Percentiles rank a stretch among this genome's conserved stretches.
These are phyloP conservation scores for Notocelia uddmanniana DNA, from an alignment of 2,888 invertebrate genomes.

Conservation along the genomic window DNA sequence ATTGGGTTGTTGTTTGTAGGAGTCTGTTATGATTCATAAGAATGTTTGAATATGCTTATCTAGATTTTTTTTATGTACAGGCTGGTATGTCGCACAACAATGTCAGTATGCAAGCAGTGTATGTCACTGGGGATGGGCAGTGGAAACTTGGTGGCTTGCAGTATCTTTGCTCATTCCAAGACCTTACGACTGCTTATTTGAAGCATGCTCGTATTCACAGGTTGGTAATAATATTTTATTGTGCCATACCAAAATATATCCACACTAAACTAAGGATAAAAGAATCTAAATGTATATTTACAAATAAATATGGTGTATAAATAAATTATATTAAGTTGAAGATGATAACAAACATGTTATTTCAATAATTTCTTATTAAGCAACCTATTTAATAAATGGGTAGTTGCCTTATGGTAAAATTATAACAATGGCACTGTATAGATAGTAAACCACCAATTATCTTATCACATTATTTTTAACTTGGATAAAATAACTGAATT, in stretches of 20 bases:
- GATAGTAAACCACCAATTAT: no score
- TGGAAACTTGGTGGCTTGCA: constrained; percentile 96
- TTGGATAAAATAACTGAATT: no score
- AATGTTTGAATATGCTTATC: background rate
- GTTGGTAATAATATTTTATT: constrained; percentile 54
- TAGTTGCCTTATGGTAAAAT: no score
- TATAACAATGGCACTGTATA: no score
- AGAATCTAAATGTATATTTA: no score
- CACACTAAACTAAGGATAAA: no score
- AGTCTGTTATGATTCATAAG: background rate
- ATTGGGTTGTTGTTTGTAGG: background rate
- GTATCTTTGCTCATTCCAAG: constrained; percentile 89
- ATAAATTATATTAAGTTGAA: background rate
- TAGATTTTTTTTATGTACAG: constrained; percentile 59
- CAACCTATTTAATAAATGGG: no score
- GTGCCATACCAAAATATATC: background rate
- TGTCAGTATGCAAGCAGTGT: constrained; percentile 91
- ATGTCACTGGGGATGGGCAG: constrained; percentile 92
- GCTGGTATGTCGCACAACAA: constrained; percentile 94
- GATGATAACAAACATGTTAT: no score
- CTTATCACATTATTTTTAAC: no score
- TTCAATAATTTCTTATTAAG: no score
- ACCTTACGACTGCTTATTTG: constrained; percentile 88
- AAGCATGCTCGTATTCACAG: constrained; percentile 88
- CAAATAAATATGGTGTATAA: no score